Conservation (phyloP, 2,888 invertebrate species). For the Amphimallon solstitiale region DNA sequence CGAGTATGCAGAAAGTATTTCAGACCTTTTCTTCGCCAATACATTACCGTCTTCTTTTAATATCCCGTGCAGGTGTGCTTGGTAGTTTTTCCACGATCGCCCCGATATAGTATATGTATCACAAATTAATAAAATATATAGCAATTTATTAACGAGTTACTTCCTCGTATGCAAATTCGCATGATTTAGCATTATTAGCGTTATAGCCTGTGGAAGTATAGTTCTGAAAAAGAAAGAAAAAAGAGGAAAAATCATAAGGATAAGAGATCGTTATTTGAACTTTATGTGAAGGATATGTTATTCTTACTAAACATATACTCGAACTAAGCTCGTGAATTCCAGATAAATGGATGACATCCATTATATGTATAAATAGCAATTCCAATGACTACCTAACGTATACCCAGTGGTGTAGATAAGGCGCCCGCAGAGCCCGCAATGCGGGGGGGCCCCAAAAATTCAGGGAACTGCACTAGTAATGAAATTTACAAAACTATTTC, state of each 20-base stretch:
- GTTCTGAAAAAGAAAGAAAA: neutral
- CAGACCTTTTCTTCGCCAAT: slow-evolving; percentile 31
- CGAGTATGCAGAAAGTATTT: slow-evolving; percentile 19
- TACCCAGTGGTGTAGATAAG: too few relatives aligned
- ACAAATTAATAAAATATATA: slow-evolving; percentile 47
- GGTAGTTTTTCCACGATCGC: slow-evolving; percentile 38
- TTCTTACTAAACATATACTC: slow-evolving; percentile 6
- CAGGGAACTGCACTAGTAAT: too few relatives aligned
- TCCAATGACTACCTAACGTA: too few relatives aligned
- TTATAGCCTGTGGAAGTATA: neutral
- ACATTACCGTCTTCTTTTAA: slow-evolving; percentile 41
- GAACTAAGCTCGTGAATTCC: neutral
- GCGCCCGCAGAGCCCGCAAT: too few relatives aligned
- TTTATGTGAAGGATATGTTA: neutral
- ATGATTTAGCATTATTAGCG: slow-evolving; percentile 44
- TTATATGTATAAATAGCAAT: too few relatives aligned
- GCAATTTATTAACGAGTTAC: slow-evolving; percentile 47
- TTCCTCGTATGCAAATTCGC: slow-evolving; percentile 47
- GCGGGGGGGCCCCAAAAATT: too few relatives aligned
- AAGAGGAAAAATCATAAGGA: neutral
- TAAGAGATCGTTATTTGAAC: slow-evolving; percentile 15
- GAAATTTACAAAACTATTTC: too few relatives aligned
- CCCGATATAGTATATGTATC: slow-evolving; percentile 41
- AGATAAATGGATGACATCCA: too few relatives aligned
- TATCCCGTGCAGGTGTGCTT: slow-evolving; percentile 45